Conservation (phyloP, 2,113 vertebrate genomes). For the Coregonus clupeaformis region DNA sequence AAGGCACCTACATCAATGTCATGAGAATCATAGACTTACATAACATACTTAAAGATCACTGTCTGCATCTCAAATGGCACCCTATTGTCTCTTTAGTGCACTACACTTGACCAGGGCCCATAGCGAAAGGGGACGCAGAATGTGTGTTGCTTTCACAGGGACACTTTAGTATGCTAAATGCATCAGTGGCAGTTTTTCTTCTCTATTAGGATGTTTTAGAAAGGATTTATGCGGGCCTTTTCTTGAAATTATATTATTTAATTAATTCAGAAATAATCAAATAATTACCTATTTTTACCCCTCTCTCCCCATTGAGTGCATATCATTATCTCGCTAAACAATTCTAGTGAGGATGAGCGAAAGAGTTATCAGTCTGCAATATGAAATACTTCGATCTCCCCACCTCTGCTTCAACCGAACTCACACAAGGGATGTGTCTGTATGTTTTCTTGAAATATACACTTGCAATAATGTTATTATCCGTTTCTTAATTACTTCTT, state of each 20-base stretch:
- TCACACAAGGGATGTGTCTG: neutral
- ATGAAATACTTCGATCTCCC: neutral
- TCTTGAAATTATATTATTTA: constrained; percentile 2
- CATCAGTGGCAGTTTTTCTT: neutral
- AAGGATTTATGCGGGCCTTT: constrained; percentile 5
- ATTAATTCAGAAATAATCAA: constrained; percentile 30
- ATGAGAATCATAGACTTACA: neutral
- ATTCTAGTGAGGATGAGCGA: neutral
- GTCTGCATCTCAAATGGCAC: neutral
- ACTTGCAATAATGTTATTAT: too few relatives aligned
- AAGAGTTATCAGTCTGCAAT: neutral
- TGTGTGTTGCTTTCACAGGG: too few relatives aligned
- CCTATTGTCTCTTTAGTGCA: too few relatives aligned
- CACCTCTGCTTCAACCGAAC: neutral
- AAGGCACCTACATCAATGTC: neutral
- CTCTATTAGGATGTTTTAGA: neutral
- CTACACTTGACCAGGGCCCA: neutral
- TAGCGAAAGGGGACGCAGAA: neutral
- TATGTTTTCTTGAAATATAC: too few relatives aligned
- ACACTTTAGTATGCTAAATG: neutral
- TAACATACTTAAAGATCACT: neutral
- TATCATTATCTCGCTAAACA: constrained; percentile 28
- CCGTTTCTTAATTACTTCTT: too few relatives aligned
- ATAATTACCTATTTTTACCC: constrained; percentile 36
- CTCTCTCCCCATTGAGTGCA: constrained; percentile 10